Evolutionary conservation across 2,113 vertebrate species (phyloP).

Genomic region (Albula glossodonta): DNA sequence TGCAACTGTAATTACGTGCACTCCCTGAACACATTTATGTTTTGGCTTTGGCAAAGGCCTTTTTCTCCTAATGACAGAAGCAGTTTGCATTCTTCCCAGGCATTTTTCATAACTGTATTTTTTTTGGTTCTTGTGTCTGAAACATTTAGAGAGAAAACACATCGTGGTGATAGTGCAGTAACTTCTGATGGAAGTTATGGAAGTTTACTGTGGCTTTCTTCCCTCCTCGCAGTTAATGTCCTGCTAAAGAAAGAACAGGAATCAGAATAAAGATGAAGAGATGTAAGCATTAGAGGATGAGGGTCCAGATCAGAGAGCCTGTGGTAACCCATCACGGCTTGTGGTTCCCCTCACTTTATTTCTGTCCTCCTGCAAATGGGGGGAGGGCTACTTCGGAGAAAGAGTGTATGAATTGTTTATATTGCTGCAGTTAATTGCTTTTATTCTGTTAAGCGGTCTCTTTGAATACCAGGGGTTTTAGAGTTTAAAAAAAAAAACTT

Average conservation of each 20-base stretch:
- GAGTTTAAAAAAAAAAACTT: not conserved
- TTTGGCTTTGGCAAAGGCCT: slow-evolving; percentile 61
- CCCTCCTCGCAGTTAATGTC: not conserved
- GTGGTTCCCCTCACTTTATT: slow-evolving; percentile 45
- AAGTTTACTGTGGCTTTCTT: not conserved
- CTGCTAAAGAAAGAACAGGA: not conserved
- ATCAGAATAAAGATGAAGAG: slow-evolving; percentile 21
- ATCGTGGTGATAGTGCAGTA: not conserved
- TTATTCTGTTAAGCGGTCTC: slow-evolving; percentile 37
- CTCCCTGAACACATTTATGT: slow-evolving; percentile 74
- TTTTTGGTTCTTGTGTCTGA: slow-evolving; percentile 50
- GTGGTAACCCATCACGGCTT: slow-evolving; percentile 34
- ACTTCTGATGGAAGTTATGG: not conserved
- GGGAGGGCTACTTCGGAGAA: not conserved
- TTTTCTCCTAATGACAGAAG: slow-evolving; percentile 69
- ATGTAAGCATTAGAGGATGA: slow-evolving; percentile 25
- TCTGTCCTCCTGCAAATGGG: slow-evolving; percentile 39
- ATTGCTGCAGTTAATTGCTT: slow-evolving; percentile 44
- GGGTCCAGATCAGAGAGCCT: slow-evolving; percentile 33
- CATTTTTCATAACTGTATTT: slow-evolving; percentile 61
- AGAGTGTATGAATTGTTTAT: slow-evolving; percentile 32
- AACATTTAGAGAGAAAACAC: slow-evolving; percentile 46
- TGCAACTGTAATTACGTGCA: slow-evolving; percentile 73
- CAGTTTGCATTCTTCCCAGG: slow-evolving; percentile 65
- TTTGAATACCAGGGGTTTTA: not conserved